Percentiles rank a stretch among this genome's conserved stretches.
phyloP scores from a whole-genome alignment of 2,888 invertebrate genomes.

The Zele albiditarsus region DNA sequence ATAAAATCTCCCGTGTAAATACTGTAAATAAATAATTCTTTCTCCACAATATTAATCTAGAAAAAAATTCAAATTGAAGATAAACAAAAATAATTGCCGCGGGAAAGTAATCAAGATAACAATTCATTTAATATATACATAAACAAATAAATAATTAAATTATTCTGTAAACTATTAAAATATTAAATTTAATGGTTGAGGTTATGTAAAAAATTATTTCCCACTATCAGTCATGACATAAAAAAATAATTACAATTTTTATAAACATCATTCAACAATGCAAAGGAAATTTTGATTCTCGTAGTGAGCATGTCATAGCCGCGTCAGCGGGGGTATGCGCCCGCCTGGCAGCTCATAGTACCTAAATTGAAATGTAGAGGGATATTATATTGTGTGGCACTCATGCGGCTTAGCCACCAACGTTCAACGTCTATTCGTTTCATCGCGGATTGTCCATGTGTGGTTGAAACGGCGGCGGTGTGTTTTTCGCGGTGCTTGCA shows the following conservation, averaged over 20 bases:
- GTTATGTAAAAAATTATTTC: too few relatives aligned
- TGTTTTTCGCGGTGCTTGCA: constrained; percentile 36
- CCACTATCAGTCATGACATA: too few relatives aligned
- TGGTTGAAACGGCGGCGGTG: constrained; percentile 32
- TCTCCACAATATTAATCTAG: background rate
- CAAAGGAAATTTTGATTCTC: constrained; percentile 43
- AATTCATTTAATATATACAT: background rate
- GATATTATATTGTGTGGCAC: constrained; percentile 43
- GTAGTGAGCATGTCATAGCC: constrained; percentile 62
- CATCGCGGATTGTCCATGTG: constrained; percentile 18
- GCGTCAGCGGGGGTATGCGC: constrained; percentile 65
- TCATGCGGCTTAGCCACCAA: constrained; percentile 43
- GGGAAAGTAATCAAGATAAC: background rate
- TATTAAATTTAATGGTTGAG: too few relatives aligned
- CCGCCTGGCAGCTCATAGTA: constrained; percentile 61
- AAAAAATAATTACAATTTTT: background rate
- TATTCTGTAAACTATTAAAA: background rate
- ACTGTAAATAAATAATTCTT: background rate
- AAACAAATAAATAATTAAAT: background rate
- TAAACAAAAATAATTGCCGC: constrained; percentile 2
- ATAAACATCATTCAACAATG: background rate
- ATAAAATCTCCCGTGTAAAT: background rate
- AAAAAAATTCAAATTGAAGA: background rate
- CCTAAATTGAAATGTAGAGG: constrained; percentile 36
- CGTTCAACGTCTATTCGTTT: constrained; percentile 35